Percentiles rank a stretch among this genome's conserved stretches.
These are phyloP conservation scores for Carterocephalus palaemon DNA, from an alignment of 2,888 invertebrate species.

Conservation along the genomic window DNA sequence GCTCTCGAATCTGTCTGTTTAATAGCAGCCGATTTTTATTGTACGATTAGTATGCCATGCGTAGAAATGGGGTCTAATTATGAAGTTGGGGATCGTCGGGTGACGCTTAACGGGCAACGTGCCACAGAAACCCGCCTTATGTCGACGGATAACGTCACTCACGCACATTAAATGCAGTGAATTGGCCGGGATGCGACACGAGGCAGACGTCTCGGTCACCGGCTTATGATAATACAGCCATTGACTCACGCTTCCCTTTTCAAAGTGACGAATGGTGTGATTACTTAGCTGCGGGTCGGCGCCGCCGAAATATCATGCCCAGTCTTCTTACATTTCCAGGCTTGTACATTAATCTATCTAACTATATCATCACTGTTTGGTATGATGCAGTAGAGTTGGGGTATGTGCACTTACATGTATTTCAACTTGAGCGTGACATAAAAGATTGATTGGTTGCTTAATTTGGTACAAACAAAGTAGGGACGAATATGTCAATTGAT, in stretches of 20 bases:
- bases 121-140: slow-evolving; percentile 29
- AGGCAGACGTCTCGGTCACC: slow-evolving; percentile 43
- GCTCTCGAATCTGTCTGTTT: background rate
- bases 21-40: slow-evolving; percentile 1
- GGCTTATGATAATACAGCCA: slow-evolving; percentile 39
- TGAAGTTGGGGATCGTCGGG: slow-evolving; percentile 34
- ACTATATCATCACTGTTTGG: too few relatives aligned
- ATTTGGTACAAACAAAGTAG: too few relatives aligned
- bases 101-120: slow-evolving; percentile 26
- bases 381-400: background rate
- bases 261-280: slow-evolving; percentile 32
- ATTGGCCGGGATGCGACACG: slow-evolving; percentile 35
- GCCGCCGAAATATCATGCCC: slow-evolving; percentile 31
- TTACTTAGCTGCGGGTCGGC: slow-evolving; percentile 26
- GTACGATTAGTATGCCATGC: slow-evolving; percentile 1
- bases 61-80: slow-evolving; percentile 44
- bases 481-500: too few relatives aligned
- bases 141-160: slow-evolving; percentile 38
- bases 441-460: too few relatives aligned
- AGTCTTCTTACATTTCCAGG: background rate
- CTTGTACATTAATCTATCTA: slow-evolving; percentile 5
- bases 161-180: slow-evolving; percentile 44
- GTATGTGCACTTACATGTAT: too few relatives aligned
- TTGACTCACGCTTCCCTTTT: slow-evolving; percentile 36
- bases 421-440: too few relatives aligned